These are phyloP conservation scores for Mixornis gularis DNA, from an alignment of 2,113 vertebrate species.

Conservation along the genomic window DNA sequence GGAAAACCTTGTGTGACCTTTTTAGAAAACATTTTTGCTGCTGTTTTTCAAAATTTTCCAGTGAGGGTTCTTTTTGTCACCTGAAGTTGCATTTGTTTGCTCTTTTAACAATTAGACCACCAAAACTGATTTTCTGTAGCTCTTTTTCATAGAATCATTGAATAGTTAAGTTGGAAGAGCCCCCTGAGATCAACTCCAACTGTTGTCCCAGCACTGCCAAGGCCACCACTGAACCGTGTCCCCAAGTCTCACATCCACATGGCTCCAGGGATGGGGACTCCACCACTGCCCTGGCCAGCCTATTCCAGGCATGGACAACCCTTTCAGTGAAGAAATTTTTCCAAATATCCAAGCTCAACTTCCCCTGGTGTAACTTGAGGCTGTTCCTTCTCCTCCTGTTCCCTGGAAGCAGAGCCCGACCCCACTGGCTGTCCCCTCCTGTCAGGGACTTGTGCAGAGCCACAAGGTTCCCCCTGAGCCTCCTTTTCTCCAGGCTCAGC, in stretches of 20 bases:
- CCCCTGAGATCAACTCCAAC: not conserved
- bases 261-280: not conserved
- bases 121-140: not conserved
- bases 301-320: not conserved
- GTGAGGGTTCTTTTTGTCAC: not conserved
- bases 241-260: not conserved
- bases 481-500: not conserved
- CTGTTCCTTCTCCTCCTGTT: fast-evolving
- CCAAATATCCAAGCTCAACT: not conserved
- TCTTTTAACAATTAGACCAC: not conserved
- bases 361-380: not conserved
- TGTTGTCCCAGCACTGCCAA: not conserved
- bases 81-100: not conserved
- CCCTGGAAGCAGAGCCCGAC: not conserved
- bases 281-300: not conserved
- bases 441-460: not conserved
- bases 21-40: not conserved
- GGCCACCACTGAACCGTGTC: not conserved
- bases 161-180: not conserved
- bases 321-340: not conserved
- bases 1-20: not conserved
- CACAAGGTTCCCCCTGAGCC: not conserved
- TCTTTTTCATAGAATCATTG: no score
- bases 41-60: not conserved
- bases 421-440: fast-evolving